phyloP scores from a whole-genome alignment of 2,113 vertebrate genomes.

The Corapipo altera region DNA sequence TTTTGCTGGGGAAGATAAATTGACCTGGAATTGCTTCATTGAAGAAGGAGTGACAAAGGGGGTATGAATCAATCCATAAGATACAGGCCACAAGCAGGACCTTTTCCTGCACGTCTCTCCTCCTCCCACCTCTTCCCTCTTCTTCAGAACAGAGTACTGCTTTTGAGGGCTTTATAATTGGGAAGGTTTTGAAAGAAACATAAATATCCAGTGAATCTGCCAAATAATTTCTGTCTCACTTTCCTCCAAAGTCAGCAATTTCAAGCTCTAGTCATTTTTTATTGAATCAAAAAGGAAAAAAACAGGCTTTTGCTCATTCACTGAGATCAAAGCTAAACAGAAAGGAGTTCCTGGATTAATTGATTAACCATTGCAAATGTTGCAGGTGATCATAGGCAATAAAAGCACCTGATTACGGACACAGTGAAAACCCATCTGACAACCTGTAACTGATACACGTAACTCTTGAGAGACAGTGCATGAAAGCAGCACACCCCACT shows the following conservation, averaged over 20 bases:
- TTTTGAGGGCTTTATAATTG: neutral
- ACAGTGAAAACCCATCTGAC: neutral
- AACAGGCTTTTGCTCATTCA: neutral
- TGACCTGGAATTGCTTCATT: neutral
- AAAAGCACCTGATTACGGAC: neutral
- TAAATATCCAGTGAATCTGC: neutral
- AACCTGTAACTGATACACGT: neutral
- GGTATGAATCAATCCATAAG: neutral
- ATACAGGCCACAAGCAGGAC: fast-evolving
- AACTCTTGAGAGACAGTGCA: neutral
- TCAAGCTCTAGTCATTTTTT: neutral
- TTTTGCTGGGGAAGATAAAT: neutral
- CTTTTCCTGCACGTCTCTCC: neutral
- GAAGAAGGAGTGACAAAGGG: neutral
- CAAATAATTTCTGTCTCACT: neutral
- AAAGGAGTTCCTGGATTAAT: neutral
- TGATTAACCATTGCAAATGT: neutral
- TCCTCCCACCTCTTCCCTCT: neutral
- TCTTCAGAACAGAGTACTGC: neutral
- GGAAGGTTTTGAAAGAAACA: neutral
- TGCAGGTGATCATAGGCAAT: neutral
- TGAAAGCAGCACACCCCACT: neutral
- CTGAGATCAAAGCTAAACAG: neutral
- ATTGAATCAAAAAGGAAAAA: neutral
- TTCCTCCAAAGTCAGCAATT: neutral